These are phyloP conservation scores for Strix uralensis DNA, from an alignment of 2,113 vertebrate genomes.

Conservation along the genomic window DNA sequence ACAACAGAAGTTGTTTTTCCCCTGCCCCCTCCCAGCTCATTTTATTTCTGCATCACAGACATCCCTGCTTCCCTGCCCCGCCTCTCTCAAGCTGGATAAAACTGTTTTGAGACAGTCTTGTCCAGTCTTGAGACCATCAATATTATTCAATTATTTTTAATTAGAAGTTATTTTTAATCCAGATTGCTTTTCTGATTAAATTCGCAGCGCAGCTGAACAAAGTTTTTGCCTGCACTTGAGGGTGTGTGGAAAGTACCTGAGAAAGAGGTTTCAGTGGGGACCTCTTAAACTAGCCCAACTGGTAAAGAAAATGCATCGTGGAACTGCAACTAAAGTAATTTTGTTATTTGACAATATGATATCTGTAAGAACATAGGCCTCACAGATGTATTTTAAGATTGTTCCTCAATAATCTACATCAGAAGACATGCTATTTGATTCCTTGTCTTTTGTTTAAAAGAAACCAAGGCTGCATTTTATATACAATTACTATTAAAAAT, in stretches of 20 bases:
- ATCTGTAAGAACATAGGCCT: not conserved
- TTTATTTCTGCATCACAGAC: not conserved
- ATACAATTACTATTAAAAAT: not conserved
- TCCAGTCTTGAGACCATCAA: not conserved
- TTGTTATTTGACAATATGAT: not conserved
- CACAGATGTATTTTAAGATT: not conserved
- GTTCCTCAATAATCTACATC: not conserved
- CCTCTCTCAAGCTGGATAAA: not conserved
- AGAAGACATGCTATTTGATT: not conserved
- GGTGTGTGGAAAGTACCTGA: not conserved
- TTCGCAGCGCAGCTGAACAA: not conserved
- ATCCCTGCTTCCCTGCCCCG: not conserved
- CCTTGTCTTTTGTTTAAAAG: not conserved
- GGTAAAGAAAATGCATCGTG: not conserved
- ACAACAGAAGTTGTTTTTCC: not conserved
- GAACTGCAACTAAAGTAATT: not conserved
- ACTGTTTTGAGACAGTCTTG: not conserved
- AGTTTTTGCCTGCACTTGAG: not conserved
- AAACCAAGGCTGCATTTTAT: not conserved
- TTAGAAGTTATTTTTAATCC: not conserved
- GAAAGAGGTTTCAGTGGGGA: not conserved
- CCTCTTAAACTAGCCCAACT: not conserved
- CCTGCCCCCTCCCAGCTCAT: not conserved
- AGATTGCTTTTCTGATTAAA: not conserved
- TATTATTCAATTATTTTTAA: not conserved